Evolutionary conservation across 2,888 invertebrate genomes (phyloP).

Genomic region (Dryocosmus kuriphilus): DNA sequence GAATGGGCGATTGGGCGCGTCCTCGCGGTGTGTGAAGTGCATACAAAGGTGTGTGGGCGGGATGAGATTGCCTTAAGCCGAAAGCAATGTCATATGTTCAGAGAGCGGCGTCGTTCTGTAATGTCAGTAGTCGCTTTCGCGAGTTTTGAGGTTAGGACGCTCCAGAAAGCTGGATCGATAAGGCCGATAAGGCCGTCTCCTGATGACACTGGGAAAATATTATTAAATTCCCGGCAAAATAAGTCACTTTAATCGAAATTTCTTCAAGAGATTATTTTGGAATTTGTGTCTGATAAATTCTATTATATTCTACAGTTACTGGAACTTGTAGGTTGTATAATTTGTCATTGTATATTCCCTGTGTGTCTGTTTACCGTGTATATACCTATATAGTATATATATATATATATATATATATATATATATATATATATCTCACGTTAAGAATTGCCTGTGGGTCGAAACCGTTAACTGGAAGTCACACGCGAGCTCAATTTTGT

Average conservation of each 20-base stretch:
- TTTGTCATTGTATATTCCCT: too few relatives aligned
- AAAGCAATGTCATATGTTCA: not conserved
- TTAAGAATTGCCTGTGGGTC: constrained; percentile 27
- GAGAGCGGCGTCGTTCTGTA: not conserved
- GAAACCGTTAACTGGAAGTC: constrained; percentile 21
- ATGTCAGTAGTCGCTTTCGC: constrained; percentile 1
- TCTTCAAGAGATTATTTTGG: not conserved
- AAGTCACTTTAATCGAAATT: not conserved
- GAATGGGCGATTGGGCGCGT: constrained; percentile 27
- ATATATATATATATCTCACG: not conserved
- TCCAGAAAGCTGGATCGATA: constrained; percentile 13
- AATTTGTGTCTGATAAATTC: not conserved
- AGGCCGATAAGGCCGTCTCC: not conserved
- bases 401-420: too few relatives aligned
- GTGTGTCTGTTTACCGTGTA: too few relatives aligned
- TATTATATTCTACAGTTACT: not conserved
- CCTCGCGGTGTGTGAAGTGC: constrained; percentile 21
- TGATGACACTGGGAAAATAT: not conserved
- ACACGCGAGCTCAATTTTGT: constrained; percentile 16
- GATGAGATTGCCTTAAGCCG: not conserved
- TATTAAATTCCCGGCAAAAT: not conserved
- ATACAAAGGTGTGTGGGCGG: constrained; percentile 14
- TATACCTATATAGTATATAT: too few relatives aligned
- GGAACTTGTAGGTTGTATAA: too few relatives aligned
- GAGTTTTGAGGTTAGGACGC: constrained; percentile 32